Evolutionary conservation across 1,140 invertebrate genomes (phyloP), one percentile per base, ranked within the genome.

Genomic region (Papilio polyxenes): DNA sequence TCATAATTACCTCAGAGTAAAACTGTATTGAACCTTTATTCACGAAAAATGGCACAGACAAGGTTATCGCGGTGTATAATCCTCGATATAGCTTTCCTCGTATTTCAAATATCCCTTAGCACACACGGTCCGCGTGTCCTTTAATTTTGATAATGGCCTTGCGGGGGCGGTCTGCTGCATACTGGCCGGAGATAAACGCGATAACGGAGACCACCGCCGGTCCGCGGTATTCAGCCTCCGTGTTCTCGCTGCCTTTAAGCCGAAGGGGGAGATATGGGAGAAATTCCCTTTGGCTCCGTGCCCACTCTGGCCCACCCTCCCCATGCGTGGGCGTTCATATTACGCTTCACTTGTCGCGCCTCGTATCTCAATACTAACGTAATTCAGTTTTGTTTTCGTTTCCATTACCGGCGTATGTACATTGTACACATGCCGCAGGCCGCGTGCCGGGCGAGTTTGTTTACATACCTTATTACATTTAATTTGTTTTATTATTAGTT

Each of bases 111-210:
- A 53, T 77, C 79, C 81, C 75, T 69, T 20, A 20, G 62, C 48
- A 40, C 23, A 37, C 23, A 65, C 75, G 76, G 81, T 79, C 65
- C 31, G 65, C 83, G 76, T 82, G 83, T 87, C 86, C 85, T 89
- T 85, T 91, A 91, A 91, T 90, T 89, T 90, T 84, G 87, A 88
- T 91, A 92, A 92, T 90, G 88, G 85, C 76, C 82, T 81, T 83
- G 81, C 84, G 86, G 84, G 87, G 84, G 85, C 82, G 77, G 77
- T 83, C 81, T 62, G 79, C 82, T 82, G 81, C 80, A 77, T 77
- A 77, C 49, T 53, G 3, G 81, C 78, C 83, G 83, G 62, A 87
- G 89, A 89, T 89, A 89, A 88, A 86, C 83, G 86, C 86, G 88
- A 89, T 89, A 88, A 87, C 77, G 81, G 72, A 77, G 75, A 53